Conservation (phyloP, 2,797 vertebrate genomes). For the Pogoniulus pusillus region DNA sequence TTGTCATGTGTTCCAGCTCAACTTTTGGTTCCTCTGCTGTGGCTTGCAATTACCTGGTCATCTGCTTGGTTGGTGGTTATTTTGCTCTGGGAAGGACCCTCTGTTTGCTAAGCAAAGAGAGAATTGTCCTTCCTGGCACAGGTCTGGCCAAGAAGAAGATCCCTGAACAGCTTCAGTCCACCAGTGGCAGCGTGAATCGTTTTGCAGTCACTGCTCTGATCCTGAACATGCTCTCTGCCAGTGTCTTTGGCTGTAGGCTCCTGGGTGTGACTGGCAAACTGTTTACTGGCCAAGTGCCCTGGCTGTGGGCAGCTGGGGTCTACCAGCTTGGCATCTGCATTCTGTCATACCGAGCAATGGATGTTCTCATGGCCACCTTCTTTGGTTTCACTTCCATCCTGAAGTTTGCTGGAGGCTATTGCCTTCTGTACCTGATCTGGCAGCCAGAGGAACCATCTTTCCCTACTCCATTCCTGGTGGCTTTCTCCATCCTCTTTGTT, state of each 20-base stretch:
- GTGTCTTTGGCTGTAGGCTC: constrained; percentile 82
- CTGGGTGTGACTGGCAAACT: constrained; percentile 79
- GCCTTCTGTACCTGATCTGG: constrained; percentile 74
- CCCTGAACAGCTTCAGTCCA: background rate
- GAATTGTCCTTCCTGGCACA: constrained; percentile 74
- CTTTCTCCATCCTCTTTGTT: constrained; percentile 84
- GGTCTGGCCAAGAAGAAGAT: constrained; percentile 40
- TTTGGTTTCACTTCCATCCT: constrained; percentile 83
- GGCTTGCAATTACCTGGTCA: constrained; percentile 83
- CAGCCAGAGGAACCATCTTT: constrained; percentile 60
- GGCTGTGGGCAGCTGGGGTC: constrained; percentile 86
- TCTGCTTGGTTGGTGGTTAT: constrained; percentile 79
- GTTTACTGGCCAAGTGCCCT: constrained; percentile 81
- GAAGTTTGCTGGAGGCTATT: constrained; percentile 83
- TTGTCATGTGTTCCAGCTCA: constrained; percentile 71
- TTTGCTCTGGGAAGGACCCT: constrained; percentile 80
- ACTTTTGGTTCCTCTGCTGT: constrained; percentile 79
- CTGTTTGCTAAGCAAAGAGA: constrained; percentile 68
- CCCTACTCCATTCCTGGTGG: constrained; percentile 77
- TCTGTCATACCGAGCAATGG: constrained; percentile 80
- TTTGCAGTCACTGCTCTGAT: constrained; percentile 69
- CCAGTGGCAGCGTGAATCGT: constrained; percentile 4
- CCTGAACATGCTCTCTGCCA: constrained; percentile 85
- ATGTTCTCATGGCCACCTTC: constrained; percentile 80
- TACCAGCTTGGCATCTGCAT: constrained; percentile 83